These are phyloP conservation scores for Nesidiocoris tenuis DNA, from an alignment of 2,888 invertebrate genomes.

Conservation along the genomic window DNA sequence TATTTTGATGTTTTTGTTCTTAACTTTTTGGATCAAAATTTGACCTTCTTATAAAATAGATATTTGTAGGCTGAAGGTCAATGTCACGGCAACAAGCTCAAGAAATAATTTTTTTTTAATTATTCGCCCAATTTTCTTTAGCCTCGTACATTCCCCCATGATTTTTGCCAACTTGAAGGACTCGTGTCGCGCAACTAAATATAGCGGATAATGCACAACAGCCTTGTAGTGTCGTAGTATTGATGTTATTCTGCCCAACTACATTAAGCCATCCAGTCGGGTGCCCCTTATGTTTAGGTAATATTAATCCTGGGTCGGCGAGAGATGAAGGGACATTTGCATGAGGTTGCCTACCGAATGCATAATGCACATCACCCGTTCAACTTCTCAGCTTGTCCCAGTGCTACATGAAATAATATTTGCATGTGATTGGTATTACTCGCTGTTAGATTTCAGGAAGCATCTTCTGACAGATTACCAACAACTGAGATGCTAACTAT, in stretches of 20 bases:
- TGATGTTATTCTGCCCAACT: background rate
- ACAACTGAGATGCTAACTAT: background rate
- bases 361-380: constrained; percentile 41
- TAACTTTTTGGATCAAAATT: too few species aligned
- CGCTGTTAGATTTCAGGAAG: background rate
- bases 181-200: too few species aligned
- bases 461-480: background rate
- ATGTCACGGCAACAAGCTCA: too few species aligned
- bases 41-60: too few species aligned
- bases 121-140: too few species aligned
- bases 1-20: too few species aligned
- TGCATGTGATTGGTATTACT: constrained; percentile 38
- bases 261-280: constrained; percentile 8
- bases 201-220: background rate
- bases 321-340: constrained; percentile 34
- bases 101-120: too few species aligned
- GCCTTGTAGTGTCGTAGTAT: background rate
- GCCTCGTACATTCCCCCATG: too few species aligned
- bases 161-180: too few species aligned
- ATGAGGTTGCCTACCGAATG: constrained; percentile 36
- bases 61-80: too few species aligned
- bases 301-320: constrained; percentile 27
- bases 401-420: constrained; percentile 38
- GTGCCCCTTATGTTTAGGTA: constrained; percentile 28
- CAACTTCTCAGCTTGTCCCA: constrained; percentile 32